These are phyloP conservation scores for Bostrychus sinensis DNA, from an alignment of 2,113 vertebrate genomes.

Conservation along the genomic window DNA sequence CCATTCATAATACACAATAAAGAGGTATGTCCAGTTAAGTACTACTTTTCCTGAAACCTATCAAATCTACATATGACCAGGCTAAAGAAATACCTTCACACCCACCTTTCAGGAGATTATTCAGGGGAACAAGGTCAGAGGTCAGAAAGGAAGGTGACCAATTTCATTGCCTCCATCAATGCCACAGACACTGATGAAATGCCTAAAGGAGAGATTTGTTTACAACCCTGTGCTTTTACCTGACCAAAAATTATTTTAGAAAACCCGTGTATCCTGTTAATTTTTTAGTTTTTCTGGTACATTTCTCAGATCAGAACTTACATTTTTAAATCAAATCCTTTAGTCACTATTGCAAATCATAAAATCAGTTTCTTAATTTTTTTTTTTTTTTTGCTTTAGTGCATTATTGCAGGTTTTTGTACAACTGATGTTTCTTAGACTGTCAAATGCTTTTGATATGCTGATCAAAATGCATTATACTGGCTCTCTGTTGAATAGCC, in stretches of 20 bases:
- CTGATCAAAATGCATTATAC: no score
- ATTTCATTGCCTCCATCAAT: slow-evolving; percentile 56
- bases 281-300: neutral
- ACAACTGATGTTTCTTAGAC: no score
- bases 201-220: neutral
- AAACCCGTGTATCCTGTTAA: no score
- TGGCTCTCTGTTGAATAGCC: no score
- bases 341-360: no score
- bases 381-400: no score
- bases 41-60: slow-evolving; percentile 70
- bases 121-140: slow-evolving; percentile 62
- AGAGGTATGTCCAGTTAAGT: no score
- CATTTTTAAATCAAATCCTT: no score
- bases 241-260: neutral
- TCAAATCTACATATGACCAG: slow-evolving; percentile 52
- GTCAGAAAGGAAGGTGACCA: slow-evolving; percentile 53
- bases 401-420: no score
- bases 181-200: slow-evolving; percentile 1
- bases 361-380: no score
- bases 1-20: slow-evolving; percentile 81
- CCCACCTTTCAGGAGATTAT: slow-evolving; percentile 26
- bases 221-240: neutral
- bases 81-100: slow-evolving; percentile 62
- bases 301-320: no score
- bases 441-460: no score